These are phyloP conservation scores for Caranx ignobilis DNA, from an alignment of 2,113 vertebrate genomes.

Conservation along the genomic window DNA sequence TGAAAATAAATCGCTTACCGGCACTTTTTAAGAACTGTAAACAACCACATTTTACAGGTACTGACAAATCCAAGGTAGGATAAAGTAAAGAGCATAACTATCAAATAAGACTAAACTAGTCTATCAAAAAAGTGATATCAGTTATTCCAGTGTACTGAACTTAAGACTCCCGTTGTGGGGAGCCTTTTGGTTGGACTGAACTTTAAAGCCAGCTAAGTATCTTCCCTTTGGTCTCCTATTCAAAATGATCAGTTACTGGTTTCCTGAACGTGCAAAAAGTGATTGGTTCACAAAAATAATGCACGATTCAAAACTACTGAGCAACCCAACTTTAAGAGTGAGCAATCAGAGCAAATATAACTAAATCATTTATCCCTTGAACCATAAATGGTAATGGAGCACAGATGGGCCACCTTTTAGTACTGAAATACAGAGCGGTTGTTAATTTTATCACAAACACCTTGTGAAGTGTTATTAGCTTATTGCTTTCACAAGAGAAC, in stretches of 20 bases:
- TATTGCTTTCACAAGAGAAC: constrained; percentile 36
- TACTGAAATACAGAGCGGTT: constrained; percentile 22
- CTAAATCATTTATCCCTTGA: constrained; percentile 34
- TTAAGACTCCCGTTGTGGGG: background rate
- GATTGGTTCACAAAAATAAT: constrained; percentile 26
- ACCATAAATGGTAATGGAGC: constrained; percentile 47
- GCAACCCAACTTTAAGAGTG: constrained; percentile 4
- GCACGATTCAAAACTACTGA: constrained; percentile 6
- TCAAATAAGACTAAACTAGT: no score
- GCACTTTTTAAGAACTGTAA: background rate
- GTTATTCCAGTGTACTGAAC: background rate
- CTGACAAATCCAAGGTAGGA: background rate
- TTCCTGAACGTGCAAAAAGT: constrained; percentile 23
- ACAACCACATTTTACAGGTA: background rate
- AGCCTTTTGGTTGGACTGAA: background rate
- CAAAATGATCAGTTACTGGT: constrained; percentile 15
- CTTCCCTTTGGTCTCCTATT: background rate
- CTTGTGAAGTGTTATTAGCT: constrained; percentile 16
- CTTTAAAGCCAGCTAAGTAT: constrained; percentile 2
- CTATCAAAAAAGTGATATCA: background rate
- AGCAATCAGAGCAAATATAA: constrained; percentile 31
- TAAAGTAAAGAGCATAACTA: background rate
- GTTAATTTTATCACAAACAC: constrained; percentile 30
- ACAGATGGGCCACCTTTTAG: constrained; percentile 17
- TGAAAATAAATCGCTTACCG: constrained; percentile 17